Evolutionary conservation across 2,888 invertebrate genomes (phyloP), one percentile per base, ranked within the genome.

Genomic region (Pycnomerus fuliginosus): DNA sequence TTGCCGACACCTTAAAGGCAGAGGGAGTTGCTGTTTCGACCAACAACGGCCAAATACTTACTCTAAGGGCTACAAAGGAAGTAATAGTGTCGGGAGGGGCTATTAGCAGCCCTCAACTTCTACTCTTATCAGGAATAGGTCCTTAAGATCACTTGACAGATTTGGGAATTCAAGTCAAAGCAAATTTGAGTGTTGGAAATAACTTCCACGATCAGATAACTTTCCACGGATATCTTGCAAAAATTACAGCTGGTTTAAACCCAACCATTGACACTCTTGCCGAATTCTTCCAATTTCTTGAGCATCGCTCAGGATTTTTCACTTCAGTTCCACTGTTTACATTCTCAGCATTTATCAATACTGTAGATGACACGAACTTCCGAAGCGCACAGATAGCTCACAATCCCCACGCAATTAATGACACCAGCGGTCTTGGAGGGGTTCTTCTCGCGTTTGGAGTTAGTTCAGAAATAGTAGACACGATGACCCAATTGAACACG

Each of bases 71-170:
- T 2, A 69, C 73, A 24, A 77, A 76, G 52, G 80, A 79, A 51
- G 71, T 84, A 1, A 79, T 83, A 41, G 58, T 83, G 14, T 73
- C 78, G n/a, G 80, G 76, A 1, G 84, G 84, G 1, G 74, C 83
- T 2, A 77, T 85, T 52, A 84, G 83, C 62, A 76, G 80, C 12
- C 79, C 82, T 0, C 82, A 84, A 61, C 60, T 84, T 4, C 69
- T 84, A 13, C 73, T 82, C 75, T 56, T 82, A 11, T 81, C 81
- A 10, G 83, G 83, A 1, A 68, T 82, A 3, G 77, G 77, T 1
- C 74, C 74, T 1, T 59, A 54, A 5, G 57, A 66, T 1, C 71
- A 74, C 30, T 58, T 77, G 5, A 36, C 60, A 20, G 50, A 68
- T 33, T 55, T 64, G 13, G 63, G 64, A 2, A 61, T 71, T 11